Evolutionary conservation across 2,113 vertebrate species (phyloP).

Genomic region (Neogobius melanostomus): DNA sequence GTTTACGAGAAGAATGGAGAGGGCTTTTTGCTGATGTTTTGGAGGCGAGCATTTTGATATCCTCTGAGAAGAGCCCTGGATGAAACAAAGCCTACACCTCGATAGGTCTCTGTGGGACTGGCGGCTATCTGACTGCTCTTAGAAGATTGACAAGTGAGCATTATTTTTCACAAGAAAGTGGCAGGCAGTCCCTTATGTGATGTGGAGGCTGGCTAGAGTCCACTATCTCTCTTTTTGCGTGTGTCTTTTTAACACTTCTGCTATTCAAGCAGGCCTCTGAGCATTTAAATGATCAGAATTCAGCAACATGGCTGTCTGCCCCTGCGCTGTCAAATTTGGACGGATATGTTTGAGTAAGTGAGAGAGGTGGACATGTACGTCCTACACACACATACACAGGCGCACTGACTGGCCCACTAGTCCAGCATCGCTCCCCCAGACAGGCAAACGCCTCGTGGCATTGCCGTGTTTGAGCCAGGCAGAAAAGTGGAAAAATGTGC

Average conservation of each 20-base stretch:
- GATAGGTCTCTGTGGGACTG: slow-evolving; percentile 68
- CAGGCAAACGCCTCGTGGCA: slow-evolving; percentile 62
- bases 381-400: slow-evolving; percentile 44
- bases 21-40: not conserved
- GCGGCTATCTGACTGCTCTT: slow-evolving; percentile 66
- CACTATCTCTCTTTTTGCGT: slow-evolving; percentile 59
- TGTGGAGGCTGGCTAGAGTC: slow-evolving; percentile 63
- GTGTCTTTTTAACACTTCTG: slow-evolving; percentile 57
- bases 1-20: not conserved
- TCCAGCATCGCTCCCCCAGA: slow-evolving; percentile 66
- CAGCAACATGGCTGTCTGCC: slow-evolving; percentile 73
- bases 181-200: slow-evolving; percentile 72
- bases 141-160: slow-evolving; percentile 78
- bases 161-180: slow-evolving; percentile 74
- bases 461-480: slow-evolving; percentile 61
- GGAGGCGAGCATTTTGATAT: slow-evolving; percentile 26
- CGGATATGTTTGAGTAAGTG: slow-evolving; percentile 75
- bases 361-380: slow-evolving; percentile 65
- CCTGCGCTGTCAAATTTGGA: slow-evolving; percentile 74
- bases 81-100: slow-evolving; percentile 75
- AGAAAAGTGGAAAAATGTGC: slow-evolving; percentile 71
- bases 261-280: slow-evolving; percentile 68
- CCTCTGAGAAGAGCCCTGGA: slow-evolving; percentile 71
- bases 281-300: slow-evolving; percentile 78
- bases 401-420: slow-evolving; percentile 47